These are phyloP conservation scores for Scaptomyza reducta DNA, from an alignment of 2,888 invertebrate genomes.

Conservation along the genomic window DNA sequence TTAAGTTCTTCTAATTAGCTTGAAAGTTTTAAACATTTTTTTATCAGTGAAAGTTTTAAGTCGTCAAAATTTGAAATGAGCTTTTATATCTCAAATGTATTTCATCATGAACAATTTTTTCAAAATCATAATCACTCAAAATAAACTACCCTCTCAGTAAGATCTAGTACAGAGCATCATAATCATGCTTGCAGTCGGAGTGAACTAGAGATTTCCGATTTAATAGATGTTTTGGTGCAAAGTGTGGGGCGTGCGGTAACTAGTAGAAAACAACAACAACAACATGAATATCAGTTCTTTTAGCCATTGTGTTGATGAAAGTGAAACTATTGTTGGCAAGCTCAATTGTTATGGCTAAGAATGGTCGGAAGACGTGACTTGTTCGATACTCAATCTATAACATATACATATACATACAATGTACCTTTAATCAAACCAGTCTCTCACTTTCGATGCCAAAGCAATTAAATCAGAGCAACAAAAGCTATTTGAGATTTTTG, in stretches of 20 bases:
- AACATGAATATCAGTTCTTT: conserved; percentile 44
- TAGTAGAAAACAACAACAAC: conserved; percentile 30
- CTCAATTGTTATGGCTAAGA: conserved; percentile 57
- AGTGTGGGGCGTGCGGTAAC: conserved; percentile 38
- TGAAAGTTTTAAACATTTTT: too few species aligned
- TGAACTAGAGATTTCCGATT: conserved; percentile 7
- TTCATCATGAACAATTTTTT: too few species aligned
- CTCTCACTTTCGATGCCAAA: conserved; percentile 58
- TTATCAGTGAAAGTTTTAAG: too few species aligned
- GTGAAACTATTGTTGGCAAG: conserved; percentile 59
- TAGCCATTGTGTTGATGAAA: conserved; percentile 62
- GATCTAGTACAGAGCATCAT: conserved; percentile 12
- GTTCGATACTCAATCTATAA: conserved; percentile 27
- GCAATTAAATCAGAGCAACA: conserved; percentile 53
- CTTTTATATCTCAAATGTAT: too few species aligned
- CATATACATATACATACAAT: background rate
- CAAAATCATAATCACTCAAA: background rate
- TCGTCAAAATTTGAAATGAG: too few species aligned
- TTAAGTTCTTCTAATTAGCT: too few species aligned
- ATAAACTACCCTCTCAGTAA: conserved; percentile 1
- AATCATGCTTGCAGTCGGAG: conserved; percentile 17
- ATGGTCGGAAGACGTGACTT: conserved; percentile 32
- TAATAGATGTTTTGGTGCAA: conserved; percentile 38
- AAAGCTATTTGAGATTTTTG: conserved; percentile 27
- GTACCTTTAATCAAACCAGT: conserved; percentile 10